phyloP scores from a whole-genome alignment of 2,113 vertebrate genomes.

The Gadus chalcogrammus region DNA sequence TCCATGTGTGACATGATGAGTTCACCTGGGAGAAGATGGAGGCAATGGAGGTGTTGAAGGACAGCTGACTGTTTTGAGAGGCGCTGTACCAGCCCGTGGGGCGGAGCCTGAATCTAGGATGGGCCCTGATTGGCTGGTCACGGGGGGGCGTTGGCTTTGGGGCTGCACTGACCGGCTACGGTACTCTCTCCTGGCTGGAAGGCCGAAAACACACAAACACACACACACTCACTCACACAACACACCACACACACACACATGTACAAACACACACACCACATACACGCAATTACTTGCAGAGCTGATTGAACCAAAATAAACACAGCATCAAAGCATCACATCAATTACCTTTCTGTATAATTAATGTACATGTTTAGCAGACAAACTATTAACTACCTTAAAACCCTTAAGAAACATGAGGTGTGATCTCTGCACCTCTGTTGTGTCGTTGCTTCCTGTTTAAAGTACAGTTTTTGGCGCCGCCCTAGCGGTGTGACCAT shows the following conservation, averaged over 20 bases:
- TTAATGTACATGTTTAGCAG: too few species aligned
- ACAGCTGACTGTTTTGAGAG: constrained; percentile 87
- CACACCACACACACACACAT: neutral
- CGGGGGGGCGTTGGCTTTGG: constrained; percentile 78
- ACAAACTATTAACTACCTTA: too few species aligned
- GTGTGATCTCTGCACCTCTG: too few species aligned
- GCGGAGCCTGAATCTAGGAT: constrained; percentile 81
- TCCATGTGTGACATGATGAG: too few species aligned
- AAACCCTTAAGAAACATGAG: too few species aligned
- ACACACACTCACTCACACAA: constrained; percentile 8
- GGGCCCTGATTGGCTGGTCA: constrained; percentile 84
- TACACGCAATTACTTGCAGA: neutral
- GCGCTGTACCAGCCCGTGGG: constrained; percentile 81
- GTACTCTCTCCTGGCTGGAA: constrained; percentile 83
- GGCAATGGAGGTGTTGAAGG: constrained; percentile 84
- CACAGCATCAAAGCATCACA: too few species aligned
- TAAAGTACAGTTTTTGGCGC: too few species aligned
- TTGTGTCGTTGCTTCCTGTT: too few species aligned
- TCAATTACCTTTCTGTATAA: too few species aligned
- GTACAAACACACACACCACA: neutral
- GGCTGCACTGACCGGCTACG: constrained; percentile 89
- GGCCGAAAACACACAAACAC: constrained; percentile 16
- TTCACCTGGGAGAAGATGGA: constrained; percentile 87
- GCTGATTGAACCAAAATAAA: too few species aligned
- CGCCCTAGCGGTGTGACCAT: too few species aligned